Evolutionary conservation across 2,113 vertebrate genomes (phyloP).

Genomic region (Pelecanoides urinatrix): DNA sequence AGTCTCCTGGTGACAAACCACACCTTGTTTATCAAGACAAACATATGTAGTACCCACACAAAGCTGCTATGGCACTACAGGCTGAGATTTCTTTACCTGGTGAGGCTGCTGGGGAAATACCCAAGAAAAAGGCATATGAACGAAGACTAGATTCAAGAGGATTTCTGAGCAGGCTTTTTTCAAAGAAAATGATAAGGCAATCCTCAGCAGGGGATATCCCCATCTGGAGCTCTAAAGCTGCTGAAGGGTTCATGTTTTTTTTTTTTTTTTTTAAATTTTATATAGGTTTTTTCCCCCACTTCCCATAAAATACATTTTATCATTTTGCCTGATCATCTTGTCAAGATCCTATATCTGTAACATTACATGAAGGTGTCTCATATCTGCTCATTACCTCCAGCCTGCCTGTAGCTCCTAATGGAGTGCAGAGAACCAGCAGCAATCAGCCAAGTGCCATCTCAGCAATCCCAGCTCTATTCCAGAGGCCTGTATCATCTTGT

Average conservation of each 20-base stretch:
- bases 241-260: not conserved
- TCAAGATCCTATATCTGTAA: not conserved
- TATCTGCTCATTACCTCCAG: not conserved
- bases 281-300: not conserved
- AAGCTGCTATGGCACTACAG: not conserved
- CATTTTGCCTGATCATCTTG: not conserved
- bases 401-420: not conserved
- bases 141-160: not conserved
- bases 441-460: not conserved
- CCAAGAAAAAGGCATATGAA: not conserved
- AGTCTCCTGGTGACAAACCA: not conserved
- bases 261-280: not conserved
- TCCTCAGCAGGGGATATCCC: not conserved
- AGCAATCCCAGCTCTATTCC: not conserved
- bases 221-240: not conserved
- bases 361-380: not conserved
- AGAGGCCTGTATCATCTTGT: not conserved
- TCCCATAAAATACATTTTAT: not conserved
- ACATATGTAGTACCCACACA: not conserved
- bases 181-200: not conserved
- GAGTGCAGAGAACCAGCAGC: not conserved
- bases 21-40: not conserved
- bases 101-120: not conserved
- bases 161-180: not conserved
- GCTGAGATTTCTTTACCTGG: not conserved